Base-by-base conservation (phyloP, 2,113 vertebrate species). In the Rhinoderma darwinii region DNA sequence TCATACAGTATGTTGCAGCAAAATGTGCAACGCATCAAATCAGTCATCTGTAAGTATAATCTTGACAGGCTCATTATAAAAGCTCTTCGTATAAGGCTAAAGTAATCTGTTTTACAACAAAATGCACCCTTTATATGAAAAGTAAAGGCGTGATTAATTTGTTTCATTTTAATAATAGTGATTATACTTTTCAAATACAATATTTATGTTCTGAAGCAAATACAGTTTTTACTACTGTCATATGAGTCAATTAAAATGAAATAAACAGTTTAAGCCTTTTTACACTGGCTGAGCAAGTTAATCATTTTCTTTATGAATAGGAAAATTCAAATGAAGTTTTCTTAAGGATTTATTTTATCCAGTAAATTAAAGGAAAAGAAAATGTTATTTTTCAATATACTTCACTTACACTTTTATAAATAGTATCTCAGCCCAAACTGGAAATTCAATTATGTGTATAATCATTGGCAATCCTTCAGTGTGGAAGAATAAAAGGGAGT, bases 201-300 rank as follows among this genome's bases (percentile, higher is more conserved):
- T 84, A 84, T 84, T 84, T 84, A 73, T 56, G 82, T 56, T 84
- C 82, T 84, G 12, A 73, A 73, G 44, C 44, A 74, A 84, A 84
- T 41, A 37, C 61, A 70, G 25, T 83, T 32, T 83, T 51, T 83
- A 43, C 17, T 84, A 11, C 68, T 84, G 66, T 32, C 82, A 73
- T 74, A 32, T 73, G 73, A 73, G 51, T 84, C 82, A 54, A 73
- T 73, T 73, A 74, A 74, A 73, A 73, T 41, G 74, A 84, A 56
- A 27, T 74, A 84, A 44, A 54, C 44, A 39, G 74, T 84, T 73
- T 73, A 84, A 32, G 35, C 47, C 66, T 74, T 84, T 84, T 84
- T 74, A 73, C 82, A 84, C 27, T 72, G 82, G 50, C 47, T 72
- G 30, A 54, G 70, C 30, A 84, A 37, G 68, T 56, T 56, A 51